Conservation (phyloP, 2,888 invertebrate genomes). For the Acrobasis consociella region DNA sequence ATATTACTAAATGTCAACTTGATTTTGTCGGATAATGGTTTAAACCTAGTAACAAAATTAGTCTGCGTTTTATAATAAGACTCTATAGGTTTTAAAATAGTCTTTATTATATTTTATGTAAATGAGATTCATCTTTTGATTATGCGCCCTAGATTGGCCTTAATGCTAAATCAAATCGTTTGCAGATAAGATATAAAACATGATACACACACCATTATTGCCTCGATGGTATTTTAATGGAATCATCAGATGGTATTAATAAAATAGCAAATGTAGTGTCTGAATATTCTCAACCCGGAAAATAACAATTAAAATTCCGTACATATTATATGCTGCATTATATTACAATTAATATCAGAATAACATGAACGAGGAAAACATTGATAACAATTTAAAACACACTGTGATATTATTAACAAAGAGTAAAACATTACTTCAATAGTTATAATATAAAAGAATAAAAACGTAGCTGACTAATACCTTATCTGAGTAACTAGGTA, state of each 20-base stretch:
- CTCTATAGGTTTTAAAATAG: background rate
- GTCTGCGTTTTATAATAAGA: too few species aligned
- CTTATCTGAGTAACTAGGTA: slow-evolving; percentile 56
- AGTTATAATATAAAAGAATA: slow-evolving; percentile 21
- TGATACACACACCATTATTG: slow-evolving; percentile 3
- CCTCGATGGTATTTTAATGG: slow-evolving; percentile 40
- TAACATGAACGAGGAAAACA: slow-evolving; percentile 2
- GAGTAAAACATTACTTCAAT: background rate
- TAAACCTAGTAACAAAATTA: too few species aligned
- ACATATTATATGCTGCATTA: too few species aligned
- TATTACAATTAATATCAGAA: background rate
- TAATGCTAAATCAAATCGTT: slow-evolving; percentile 42
- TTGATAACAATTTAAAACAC: background rate
- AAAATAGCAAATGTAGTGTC: background rate
- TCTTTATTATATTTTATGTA: background rate
- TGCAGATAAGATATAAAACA: slow-evolving; percentile 34
- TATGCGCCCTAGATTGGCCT: slow-evolving; percentile 44
- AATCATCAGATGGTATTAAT: slow-evolving; percentile 37
- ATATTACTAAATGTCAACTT: too few species aligned
- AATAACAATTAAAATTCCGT: background rate
- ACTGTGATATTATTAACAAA: background rate
- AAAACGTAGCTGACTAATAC: slow-evolving; percentile 44
- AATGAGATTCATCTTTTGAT: background rate
- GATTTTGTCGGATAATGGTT: too few species aligned
- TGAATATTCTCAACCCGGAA: slow-evolving; percentile 19